Evolutionary conservation across 2,888 invertebrate species (phyloP).

Genomic region (Phengaris alcon): DNA sequence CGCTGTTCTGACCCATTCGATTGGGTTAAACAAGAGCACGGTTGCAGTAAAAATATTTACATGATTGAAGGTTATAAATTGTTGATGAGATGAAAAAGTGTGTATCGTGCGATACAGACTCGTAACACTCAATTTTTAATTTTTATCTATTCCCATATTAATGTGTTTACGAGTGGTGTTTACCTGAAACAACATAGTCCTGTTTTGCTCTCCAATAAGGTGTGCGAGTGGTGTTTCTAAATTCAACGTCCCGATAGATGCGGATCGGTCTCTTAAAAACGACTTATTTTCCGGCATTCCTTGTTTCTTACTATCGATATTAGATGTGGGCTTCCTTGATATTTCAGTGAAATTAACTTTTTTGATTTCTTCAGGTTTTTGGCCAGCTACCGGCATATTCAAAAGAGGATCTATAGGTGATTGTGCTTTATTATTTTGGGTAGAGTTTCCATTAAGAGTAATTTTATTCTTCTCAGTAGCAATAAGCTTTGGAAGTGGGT

Average conservation of each 20-base stretch:
- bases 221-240: slow-evolving; percentile 70
- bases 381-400: slow-evolving; percentile 34
- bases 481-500: slow-evolving; percentile 28
- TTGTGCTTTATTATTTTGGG: slow-evolving; percentile 33
- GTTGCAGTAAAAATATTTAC: too few relatives aligned
- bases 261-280: slow-evolving; percentile 78
- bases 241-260: slow-evolving; percentile 80
- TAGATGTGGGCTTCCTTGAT: slow-evolving; percentile 39
- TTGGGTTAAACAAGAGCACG: too few relatives aligned
- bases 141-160: too few relatives aligned
- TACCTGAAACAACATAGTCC: slow-evolving; percentile 95
- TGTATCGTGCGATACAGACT: too few relatives aligned
- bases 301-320: slow-evolving; percentile 40
- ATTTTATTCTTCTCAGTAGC: slow-evolving; percentile 37
- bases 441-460: not conserved
- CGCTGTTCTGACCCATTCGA: too few relatives aligned
- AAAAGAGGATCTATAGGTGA: slow-evolving; percentile 39
- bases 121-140: too few relatives aligned
- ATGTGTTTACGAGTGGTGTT: slow-evolving; percentile 42
- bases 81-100: too few relatives aligned
- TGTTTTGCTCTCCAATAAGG: slow-evolving; percentile 85
- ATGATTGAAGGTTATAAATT: too few relatives aligned
- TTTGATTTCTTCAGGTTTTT: slow-evolving; percentile 33
- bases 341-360: slow-evolving; percentile 58
- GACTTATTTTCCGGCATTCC: slow-evolving; percentile 63